Evolutionary conservation across 2,797 vertebrate species (phyloP).

Genomic region (Pachyuromys duprasi): DNA sequence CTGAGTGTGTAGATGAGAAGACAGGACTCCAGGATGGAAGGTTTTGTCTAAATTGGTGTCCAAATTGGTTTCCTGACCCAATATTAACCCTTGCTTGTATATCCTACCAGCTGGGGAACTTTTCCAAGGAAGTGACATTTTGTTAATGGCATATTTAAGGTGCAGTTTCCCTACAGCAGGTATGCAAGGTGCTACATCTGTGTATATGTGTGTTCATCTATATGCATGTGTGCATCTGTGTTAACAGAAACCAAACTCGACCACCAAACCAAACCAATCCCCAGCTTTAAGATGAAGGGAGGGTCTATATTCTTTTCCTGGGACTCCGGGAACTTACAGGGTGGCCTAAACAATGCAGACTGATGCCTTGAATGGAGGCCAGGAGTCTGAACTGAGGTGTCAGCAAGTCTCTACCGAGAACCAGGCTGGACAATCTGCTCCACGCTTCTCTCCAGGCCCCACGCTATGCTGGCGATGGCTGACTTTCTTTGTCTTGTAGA

Average conservation of each 20-base stretch:
- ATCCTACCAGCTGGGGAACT: neutral
- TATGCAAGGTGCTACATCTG: neutral
- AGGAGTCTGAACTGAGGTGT: neutral
- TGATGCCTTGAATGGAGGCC: neutral
- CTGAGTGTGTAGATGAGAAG: neutral
- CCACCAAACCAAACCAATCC: too few species aligned
- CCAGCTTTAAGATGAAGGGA: neutral
- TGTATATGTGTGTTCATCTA: accelerated
- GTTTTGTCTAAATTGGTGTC: neutral
- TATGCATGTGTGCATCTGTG: accelerated
- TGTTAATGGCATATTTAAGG: neutral
- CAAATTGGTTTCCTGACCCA: neutral
- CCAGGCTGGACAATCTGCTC: neutral
- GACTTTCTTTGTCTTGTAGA: neutral
- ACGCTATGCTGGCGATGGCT: accelerated
- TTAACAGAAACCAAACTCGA: neutral
- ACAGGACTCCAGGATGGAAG: neutral
- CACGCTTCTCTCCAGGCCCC: accelerated
- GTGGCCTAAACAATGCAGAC: too few species aligned
- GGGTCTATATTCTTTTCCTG: neutral
- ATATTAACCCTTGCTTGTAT: neutral
- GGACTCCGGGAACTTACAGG: accelerated
- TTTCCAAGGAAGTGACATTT: neutral
- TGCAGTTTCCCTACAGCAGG: accelerated
- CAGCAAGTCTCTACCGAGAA: neutral